Evolutionary conservation across 2,113 vertebrate genomes (phyloP).

Genomic region (Aleadryas rufinucha): DNA sequence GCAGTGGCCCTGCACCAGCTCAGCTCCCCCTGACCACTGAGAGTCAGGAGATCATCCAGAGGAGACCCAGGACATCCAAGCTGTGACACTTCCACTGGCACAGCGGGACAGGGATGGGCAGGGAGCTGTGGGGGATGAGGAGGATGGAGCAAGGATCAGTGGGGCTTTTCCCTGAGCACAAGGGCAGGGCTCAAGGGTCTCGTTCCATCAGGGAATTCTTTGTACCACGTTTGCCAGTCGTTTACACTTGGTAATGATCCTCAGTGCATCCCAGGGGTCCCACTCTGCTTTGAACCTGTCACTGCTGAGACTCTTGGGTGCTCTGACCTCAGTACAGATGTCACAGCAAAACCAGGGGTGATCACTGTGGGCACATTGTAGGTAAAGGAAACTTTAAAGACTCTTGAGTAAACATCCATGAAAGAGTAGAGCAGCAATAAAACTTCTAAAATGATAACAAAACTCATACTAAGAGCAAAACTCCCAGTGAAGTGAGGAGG

Average conservation of each 20-base stretch:
- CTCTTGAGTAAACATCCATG: background rate
- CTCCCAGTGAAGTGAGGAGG: background rate
- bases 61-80: background rate
- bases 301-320: background rate
- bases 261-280: background rate
- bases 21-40: background rate
- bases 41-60: background rate
- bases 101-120: fast-evolving
- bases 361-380: fast-evolving
- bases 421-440: background rate
- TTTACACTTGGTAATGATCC: background rate
- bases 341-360: background rate
- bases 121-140: background rate
- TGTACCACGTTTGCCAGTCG: background rate
- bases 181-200: background rate
- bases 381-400: background rate
- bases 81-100: fast-evolving
- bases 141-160: background rate
- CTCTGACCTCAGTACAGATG: background rate
- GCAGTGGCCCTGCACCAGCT: background rate
- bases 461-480: background rate
- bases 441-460: background rate
- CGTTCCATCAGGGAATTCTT: background rate
- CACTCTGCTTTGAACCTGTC: background rate
- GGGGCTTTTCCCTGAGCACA: background rate